Base-by-base conservation (phyloP, 2,888 invertebrate genomes). In the Dasypogon diadema region DNA sequence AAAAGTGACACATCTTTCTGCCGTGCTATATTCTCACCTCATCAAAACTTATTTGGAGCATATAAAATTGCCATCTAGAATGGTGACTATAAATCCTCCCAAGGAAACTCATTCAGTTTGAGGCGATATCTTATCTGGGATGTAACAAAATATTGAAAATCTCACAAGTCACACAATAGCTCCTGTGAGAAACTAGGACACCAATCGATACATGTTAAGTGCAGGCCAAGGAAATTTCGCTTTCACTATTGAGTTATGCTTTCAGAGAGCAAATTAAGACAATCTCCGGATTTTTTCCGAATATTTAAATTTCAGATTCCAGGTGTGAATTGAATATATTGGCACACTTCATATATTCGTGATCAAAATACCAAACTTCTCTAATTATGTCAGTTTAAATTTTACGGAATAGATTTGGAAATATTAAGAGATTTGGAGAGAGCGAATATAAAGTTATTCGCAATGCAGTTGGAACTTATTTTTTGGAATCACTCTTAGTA, bases 91-190 rank as follows among this genome's bases (percentile, higher is more conserved):
- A 65, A 65, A 65, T 65, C 46, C 65, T n/a, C 22, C 48, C 14
- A 46, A 65, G 65, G 46, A 65, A 65, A 65, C 24, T 65, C 42
- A 65, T 46, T 65, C 48, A 10, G 22, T 42, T 65, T 46, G n/a
- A 48, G 42, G 65, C 65, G 48, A 65, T 65, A 65, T 65, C 48
- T 46, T 65, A 65, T 48, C 48, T 22, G 10, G 65, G 24, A 65
- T 65, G 65, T 65, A 48, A 48, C 65, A 65, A 65, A 65, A 42
- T 65, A 65, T 65, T 48, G 65, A 65, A 65, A 46, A 48, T 46
- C 65, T 65, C 65, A 65, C 37, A 48, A 46, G 48, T 42, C 65
- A 65, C 46, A 65, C 48, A 42, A 65, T 65, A 65, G 65, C 48
- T 65, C 22, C 46, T 48, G 24, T 65, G 65, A 42, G 65, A 65